Conservation (phyloP, 2,888 invertebrate species). For the Hemistola chrysoprasaria region DNA sequence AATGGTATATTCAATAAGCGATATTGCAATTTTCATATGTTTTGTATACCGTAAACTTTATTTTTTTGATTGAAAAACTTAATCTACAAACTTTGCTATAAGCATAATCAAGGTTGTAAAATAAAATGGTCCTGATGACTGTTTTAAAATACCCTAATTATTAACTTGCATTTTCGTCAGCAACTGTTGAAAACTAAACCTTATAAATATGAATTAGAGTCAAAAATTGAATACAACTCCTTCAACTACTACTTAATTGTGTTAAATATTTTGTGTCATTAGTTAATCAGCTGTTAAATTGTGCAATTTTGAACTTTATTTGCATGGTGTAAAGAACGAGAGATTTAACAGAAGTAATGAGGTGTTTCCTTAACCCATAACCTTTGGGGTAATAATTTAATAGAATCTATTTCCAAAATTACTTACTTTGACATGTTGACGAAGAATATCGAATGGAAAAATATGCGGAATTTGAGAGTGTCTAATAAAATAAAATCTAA, state of each 20-base stretch:
- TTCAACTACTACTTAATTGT: constrained; percentile 9
- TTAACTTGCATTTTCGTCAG: background rate
- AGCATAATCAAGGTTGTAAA: too few relatives aligned
- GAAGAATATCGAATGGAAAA: too few relatives aligned
- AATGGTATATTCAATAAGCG: too few relatives aligned
- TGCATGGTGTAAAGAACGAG: constrained; percentile 15
- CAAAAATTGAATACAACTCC: constrained; percentile 30
- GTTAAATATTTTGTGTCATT: constrained; percentile 66
- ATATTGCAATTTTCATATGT: too few relatives aligned
- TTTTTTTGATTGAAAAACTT: too few relatives aligned
- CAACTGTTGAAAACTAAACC: constrained; percentile 19
- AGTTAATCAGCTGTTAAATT: constrained; percentile 31
- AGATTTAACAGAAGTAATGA: constrained; percentile 21
- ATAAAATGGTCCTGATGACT: too few relatives aligned
- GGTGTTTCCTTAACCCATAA: constrained; percentile 46
- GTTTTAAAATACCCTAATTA: constrained; percentile 3
- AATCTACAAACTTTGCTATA: too few relatives aligned
- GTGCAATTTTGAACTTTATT: constrained; percentile 32
- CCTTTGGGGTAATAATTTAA: constrained; percentile 48
- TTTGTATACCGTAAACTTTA: too few relatives aligned
- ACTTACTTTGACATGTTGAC: constrained; percentile 44
- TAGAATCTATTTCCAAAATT: constrained; percentile 57
- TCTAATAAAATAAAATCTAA: too few relatives aligned
- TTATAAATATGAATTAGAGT: constrained; percentile 28
- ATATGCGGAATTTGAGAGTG: too few relatives aligned